Conservation (phyloP, 2,888 invertebrate genomes). For the Zhengitettix transpicula region DNA sequence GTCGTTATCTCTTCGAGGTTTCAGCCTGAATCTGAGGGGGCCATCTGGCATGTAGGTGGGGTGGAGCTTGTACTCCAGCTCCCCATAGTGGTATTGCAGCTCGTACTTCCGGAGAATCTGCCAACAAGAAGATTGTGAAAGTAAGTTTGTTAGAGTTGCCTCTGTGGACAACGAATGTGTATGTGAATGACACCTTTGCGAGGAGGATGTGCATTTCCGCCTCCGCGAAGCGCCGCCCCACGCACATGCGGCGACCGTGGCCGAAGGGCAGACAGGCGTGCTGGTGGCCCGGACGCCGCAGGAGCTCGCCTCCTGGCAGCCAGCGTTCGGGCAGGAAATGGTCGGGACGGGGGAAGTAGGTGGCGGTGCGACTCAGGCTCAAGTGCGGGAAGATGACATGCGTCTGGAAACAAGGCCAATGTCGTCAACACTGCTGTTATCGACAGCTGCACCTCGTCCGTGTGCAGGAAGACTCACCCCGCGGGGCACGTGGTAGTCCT, state of each 20-base stretch:
- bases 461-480: slow-evolving; percentile 38
- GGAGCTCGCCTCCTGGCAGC: slow-evolving; percentile 26
- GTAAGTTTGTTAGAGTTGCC: neutral
- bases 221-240: slow-evolving; percentile 67
- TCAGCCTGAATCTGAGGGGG: slow-evolving; percentile 12
- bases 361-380: slow-evolving; percentile 52
- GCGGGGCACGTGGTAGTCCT: slow-evolving; percentile 64
- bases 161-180: neutral
- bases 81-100: slow-evolving; percentile 14
- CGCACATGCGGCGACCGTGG: slow-evolving; percentile 57
- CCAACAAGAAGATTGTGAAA: neutral
- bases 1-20: slow-evolving; percentile 14
- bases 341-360: slow-evolving; percentile 54
- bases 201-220: slow-evolving; percentile 56
- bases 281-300: slow-evolving; percentile 31
- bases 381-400: slow-evolving; percentile 66
- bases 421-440: neutral
- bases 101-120: slow-evolving; percentile 14
- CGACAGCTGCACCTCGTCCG: neutral
- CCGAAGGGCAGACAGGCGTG: slow-evolving; percentile 62
- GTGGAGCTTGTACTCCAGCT: slow-evolving; percentile 11
- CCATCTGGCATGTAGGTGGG: slow-evolving; percentile 12
- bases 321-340: slow-evolving; percentile 62
- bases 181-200: slow-evolving; percentile 39
- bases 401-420: slow-evolving; percentile 33